phyloP scores from a whole-genome alignment of 2,888 invertebrate species.

The Apamea epomidion region DNA sequence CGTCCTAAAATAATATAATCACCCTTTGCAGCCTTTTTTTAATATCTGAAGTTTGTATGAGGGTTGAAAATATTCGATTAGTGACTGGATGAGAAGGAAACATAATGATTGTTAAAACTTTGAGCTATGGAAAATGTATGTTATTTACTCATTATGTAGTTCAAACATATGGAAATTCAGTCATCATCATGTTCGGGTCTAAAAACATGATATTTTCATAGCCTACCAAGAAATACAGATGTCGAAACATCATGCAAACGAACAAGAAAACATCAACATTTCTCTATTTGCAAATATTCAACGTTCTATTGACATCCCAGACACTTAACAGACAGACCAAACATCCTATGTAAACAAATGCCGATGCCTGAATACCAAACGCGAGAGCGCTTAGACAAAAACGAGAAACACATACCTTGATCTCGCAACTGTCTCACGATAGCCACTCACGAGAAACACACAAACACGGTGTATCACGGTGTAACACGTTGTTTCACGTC shows the following conservation, averaged over 20 bases:
- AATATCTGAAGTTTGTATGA: constrained; percentile 10
- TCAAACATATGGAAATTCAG: not conserved
- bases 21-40: constrained; percentile 35
- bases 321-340: constrained; percentile 44
- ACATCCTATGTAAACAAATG: constrained; percentile 55
- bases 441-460: constrained; percentile 69
- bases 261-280: constrained; percentile 30
- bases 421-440: constrained; percentile 46
- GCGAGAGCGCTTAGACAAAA: constrained; percentile 25
- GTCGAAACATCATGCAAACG: constrained; percentile 9
- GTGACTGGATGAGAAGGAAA: not conserved
- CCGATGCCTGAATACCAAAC: constrained; percentile 10
- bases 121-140: accelerated
- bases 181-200: not conserved
- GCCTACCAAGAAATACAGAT: not conserved
- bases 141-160: not conserved
- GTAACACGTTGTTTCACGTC: constrained; percentile 66
- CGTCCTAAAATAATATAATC: constrained; percentile 48
- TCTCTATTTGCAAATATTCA: constrained; percentile 28
- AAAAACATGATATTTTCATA: constrained; percentile 1
- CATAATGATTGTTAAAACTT: not conserved
- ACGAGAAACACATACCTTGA: constrained; percentile 62
- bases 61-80: not conserved
- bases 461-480: constrained; percentile 75
- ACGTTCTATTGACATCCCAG: constrained; percentile 37